These are phyloP conservation scores for Crenuchus spilurus DNA, from an alignment of 2,797 vertebrate genomes.

Conservation along the genomic window DNA sequence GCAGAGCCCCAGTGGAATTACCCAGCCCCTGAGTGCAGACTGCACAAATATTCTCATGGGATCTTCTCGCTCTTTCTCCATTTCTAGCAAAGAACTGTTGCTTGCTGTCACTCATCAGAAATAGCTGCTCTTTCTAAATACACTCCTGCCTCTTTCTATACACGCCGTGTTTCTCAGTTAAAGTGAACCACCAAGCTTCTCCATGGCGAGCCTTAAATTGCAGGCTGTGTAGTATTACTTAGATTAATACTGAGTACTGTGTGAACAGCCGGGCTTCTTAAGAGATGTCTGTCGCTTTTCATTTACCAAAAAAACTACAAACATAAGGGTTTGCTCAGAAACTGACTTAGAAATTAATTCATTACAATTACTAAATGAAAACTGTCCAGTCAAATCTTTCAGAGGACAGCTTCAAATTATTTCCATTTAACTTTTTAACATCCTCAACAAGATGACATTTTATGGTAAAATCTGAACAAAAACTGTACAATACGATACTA, in stretches of 20 bases:
- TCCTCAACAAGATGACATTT: too few relatives aligned
- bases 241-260: not conserved
- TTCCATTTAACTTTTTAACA: too few relatives aligned
- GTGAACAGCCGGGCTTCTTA: not conserved
- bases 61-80: constrained; percentile 51
- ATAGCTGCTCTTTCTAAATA: constrained; percentile 57
- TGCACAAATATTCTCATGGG: constrained; percentile 70
- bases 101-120: constrained; percentile 33
- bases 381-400: too few relatives aligned
- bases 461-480: too few relatives aligned
- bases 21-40: constrained; percentile 49
- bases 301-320: too few relatives aligned
- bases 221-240: too few relatives aligned
- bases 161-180: constrained; percentile 29
- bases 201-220: not conserved
- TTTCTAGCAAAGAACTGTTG: constrained; percentile 45
- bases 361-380: too few relatives aligned
- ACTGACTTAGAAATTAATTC: too few relatives aligned
- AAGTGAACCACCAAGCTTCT: not conserved
- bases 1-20: constrained; percentile 67
- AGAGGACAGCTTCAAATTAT: too few relatives aligned
- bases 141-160: constrained; percentile 15
- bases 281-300: not conserved
- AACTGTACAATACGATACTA: too few relatives aligned
- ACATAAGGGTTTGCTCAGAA: too few relatives aligned